Evolutionary conservation across 1,140 invertebrate species (phyloP).

Genomic region (Pseudomyrmex pallidus): DNA sequence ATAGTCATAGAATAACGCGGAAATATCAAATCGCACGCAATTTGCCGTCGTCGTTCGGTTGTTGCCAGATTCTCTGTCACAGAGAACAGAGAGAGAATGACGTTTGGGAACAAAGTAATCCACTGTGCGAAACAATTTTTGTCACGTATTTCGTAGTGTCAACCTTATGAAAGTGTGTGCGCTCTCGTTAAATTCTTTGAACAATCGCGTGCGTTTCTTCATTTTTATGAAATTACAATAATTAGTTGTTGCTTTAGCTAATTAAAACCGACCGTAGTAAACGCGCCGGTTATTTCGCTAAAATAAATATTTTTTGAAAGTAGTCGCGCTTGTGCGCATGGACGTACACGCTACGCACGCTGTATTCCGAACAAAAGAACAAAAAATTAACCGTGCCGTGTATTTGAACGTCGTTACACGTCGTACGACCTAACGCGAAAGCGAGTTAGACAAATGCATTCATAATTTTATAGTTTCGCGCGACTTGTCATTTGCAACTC

Average conservation of each 20-base stretch:
- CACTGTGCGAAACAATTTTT: not conserved
- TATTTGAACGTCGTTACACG: not conserved
- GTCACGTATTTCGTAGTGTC: not conserved
- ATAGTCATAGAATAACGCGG: constrained; percentile 15
- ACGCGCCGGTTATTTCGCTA: too few species aligned
- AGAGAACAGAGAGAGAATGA: not conserved
- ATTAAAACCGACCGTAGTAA: too few species aligned
- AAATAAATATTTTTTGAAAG: too few species aligned
- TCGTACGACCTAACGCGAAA: not conserved
- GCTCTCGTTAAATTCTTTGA: not conserved
- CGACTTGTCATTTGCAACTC: constrained; percentile 8
- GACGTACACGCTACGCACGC: too few species aligned
- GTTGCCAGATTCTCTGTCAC: constrained; percentile 8
- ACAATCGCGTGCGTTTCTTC: not conserved
- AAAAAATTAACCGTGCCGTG: not conserved
- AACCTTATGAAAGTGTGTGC: not conserved
- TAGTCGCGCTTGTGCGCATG: too few species aligned
- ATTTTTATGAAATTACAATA: too few species aligned
- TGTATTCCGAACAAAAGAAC: not conserved
- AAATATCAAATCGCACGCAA: constrained; percentile 51
- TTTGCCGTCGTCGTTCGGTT: constrained; percentile 33
- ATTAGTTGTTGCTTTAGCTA: too few species aligned
- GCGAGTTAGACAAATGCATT: not conserved
- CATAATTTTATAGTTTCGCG: constrained; percentile 18
- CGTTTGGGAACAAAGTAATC: constrained; percentile 4